Base-by-base conservation (phyloP, 2,113 vertebrate genomes). In the Rhinoderma darwinii region DNA sequence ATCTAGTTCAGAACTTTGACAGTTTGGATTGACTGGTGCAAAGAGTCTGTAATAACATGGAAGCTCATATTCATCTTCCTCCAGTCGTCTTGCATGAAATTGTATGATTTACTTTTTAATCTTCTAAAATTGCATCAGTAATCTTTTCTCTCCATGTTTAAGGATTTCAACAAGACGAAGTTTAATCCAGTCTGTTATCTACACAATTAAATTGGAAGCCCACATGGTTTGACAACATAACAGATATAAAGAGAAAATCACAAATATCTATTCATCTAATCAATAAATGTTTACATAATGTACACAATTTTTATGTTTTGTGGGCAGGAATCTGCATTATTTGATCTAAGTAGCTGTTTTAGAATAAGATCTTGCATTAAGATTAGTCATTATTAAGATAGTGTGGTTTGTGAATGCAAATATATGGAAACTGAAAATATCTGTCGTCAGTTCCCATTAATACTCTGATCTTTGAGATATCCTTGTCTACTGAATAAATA, bases 21-120 rank as follows among this genome's bases (percentile, higher is more conserved):
- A 72, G 66, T 37, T 63, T 37, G 17, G 30, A 70, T 35, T 70
- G 66, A 70, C 66, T 70, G 66, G 56, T 84, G 47, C 72, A 89
- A 91, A 91, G 92, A 92, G 93, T 90, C 91, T 92, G 92, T 92
- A 91, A 89, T 93, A 93, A 94, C 92, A 93, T 89, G 89, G 85
- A 91, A 93, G 92, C 90, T 89, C 90, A 68, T 90, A 92, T 91
- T 93, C 93, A 94, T 94, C 90, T 44, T 89, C 93, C 92, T 89
- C 91, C 92, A 92, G 91, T 94, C 93, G 91, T 94, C 88, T 92
- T 89, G 90, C 89, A 92, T 93, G 93, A 92, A 92, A 93, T 93
- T 93, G 93, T 91, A 88, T 92, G 88, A 93, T 94, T 95, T 93
- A 90, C 88, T 72, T 93, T 90, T 86, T 93, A 93, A 95, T 91